Base-by-base conservation (phyloP, 2,113 vertebrate species). In the Sterna hirundo region DNA sequence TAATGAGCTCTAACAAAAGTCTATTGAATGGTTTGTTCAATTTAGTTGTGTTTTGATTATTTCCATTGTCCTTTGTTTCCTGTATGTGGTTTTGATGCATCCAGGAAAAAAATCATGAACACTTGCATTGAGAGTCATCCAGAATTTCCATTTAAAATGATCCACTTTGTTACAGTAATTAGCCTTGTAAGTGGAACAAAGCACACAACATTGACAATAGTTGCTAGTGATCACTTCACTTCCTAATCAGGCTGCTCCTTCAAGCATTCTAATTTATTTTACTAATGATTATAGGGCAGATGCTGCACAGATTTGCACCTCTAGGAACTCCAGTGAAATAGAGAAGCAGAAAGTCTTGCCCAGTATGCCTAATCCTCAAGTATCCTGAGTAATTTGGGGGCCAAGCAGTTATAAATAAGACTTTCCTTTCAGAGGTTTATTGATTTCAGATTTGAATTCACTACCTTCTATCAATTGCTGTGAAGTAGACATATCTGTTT, bases 101-200 rank as follows among this genome's bases (percentile, higher is more conserved):
- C 74, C 86, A 93, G 90, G 81, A 89, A 93, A 92, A 92, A 93
- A 84, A 93, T 79, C 88, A 94, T 2, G 44, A 94, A 61, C 38
- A 40, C 90, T 94, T 93, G 86, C 90, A 81, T 93, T 87, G 91
- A 96, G 90, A 92, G 86, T 79, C 88, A 93, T 89, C 89, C 86
- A 94, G 94, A 97, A 97, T 94, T 95, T 94, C 91, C 92, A 97
- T 97, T 97, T 96, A 27, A 96, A 97, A 97, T 95, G 79, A 97
- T 96, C 94, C 86, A 96, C 92, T 97, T 96, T 96, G 95, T 97
- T 97, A 97, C 94, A 97, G 91, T 93, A 95, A 97, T 97, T 97
- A 97, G 95, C 87, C 93, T 91, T 95, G 89, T 95, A 97, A 97
- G 94, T 96, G 91, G 95, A 97, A 96, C 96, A 97, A 97, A 97